Base-by-base conservation (phyloP, 2,888 invertebrate genomes). In the Limulus polyphemus region DNA sequence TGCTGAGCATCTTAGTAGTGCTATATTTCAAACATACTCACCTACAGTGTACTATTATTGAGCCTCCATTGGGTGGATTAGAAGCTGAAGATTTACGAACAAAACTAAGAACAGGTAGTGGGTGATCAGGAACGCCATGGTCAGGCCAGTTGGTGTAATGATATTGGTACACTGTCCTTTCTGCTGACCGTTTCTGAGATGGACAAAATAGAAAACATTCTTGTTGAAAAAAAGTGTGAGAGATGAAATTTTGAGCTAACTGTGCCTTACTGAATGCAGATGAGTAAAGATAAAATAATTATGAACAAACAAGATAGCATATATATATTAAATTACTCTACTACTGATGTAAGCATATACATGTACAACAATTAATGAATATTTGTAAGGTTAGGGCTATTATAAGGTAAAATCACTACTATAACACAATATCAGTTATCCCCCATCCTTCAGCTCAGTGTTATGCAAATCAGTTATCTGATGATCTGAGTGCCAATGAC, bases 141-240 rank as follows among this genome's bases (percentile, higher is more conserved):
- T 97, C 97, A 0, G 94, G 94, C 97, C 97, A 97, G 77, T 93
- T 92, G n/a, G 95, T 95, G 77, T 94, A 95, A 77, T 97, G 95
- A 79, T 92, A 95, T 76, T 95, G 95, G 55, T 65, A 65, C 49
- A 95, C 86, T 14, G 80, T 78, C 50, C 86, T 79, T 71, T 83
- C 78, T 4, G 68, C 63, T 17, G 68, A 65, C 50, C 69, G 65
- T 63, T 73, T 73, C 74, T 75, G 60, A 48, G 32, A 32, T 32
- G 32, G 32, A 7, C 3, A n/a, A 0, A 51, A 14, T 51, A 3
- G 14, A 13, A 51, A 13, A 51, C 9, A 10, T 13, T 13, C n/a
- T n/a, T n/a, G n/a, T n/a, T n/a, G n/a, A 32, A 32, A n/a, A n/a
- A n/a, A n/a, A 32, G 32, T 32, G 32, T 32, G 32, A 32, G 32